Conservation (phyloP, 1,140 invertebrate species). For the Manduca sexta region DNA sequence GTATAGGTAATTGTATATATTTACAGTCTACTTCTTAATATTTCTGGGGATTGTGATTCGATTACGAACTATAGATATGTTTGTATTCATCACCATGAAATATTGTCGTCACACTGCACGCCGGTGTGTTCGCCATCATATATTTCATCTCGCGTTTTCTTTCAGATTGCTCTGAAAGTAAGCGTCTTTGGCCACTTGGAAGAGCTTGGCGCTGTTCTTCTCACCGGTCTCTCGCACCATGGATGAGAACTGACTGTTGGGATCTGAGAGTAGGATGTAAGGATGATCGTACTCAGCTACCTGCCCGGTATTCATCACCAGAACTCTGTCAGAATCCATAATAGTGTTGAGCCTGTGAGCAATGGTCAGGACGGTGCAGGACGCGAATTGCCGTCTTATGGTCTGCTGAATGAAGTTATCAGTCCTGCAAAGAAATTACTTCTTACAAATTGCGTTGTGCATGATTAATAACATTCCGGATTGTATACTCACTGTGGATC, state of each 20-base stretch:
- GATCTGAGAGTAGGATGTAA: constrained; percentile 75
- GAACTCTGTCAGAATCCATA: constrained; percentile 83
- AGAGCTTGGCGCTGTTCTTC: constrained; percentile 55
- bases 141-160: constrained; percentile 33
- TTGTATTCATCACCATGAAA: no score
- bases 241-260: constrained; percentile 52
- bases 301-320: constrained; percentile 83
- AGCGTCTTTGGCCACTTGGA: constrained; percentile 74
- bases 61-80: no score
- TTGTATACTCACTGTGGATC: constrained; percentile 27
- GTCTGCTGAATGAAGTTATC: constrained; percentile 81
- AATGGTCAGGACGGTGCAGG: constrained; percentile 87
- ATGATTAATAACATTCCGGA: background rate
- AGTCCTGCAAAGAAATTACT: constrained; percentile 68
- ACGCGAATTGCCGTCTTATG: constrained; percentile 78
- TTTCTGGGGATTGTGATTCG: no score
- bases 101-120: no score
- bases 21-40: no score
- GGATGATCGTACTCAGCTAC: constrained; percentile 81
- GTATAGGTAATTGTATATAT: no score
- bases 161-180: constrained; percentile 68
- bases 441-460: no score
- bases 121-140: no score
- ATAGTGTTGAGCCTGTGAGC: constrained; percentile 88
- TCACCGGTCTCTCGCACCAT: constrained; percentile 60